Evolutionary conservation across 2,113 vertebrate species (phyloP), one percentile per base, ranked within the genome.

Genomic region (Muntiacus muntjak): DNA sequence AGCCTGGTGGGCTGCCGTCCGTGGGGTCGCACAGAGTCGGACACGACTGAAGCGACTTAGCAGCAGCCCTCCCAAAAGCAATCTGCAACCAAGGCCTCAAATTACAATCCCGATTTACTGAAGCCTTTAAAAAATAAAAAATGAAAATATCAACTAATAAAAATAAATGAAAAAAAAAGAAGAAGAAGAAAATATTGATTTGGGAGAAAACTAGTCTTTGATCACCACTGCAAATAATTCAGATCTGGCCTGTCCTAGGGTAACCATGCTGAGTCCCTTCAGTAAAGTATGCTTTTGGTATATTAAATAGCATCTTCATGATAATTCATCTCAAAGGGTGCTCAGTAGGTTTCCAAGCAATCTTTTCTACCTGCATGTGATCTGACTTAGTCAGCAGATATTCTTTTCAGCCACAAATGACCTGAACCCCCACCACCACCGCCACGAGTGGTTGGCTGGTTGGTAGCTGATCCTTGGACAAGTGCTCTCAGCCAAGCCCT

Each of bases 311-410:
- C 30, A 10, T 45, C 79, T 93, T 95, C 11, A 1, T 79, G 47
- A 84, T 78, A 50, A 58, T 84, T 95, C 76, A 76, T 89, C 62
- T 96, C 91, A 89, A 82, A 97, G 30, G 6, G 11, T 55, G n/a
- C 14, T 82, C 62, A 1, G 33, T 19, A 57, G 43, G 8, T 26
- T 91, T 52, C 57, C n/a, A 23, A 36, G 50, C 67, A 58, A 23
- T 19, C 8, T 17, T 84, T 84, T 76, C 60, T 74, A 23, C 13
- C 19, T 64, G 43, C 15, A 2, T 50, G 16, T 87, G 23, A 58
- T 17, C 47, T 62, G 36, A 91, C 57, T 87, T 64, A 71, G 26
- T 47, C 36, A 78, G 30, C 4, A 54, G 33, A 62, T 89, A 74
- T 0, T 23, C n/a, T 16, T 78, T 57, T 33, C 45, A 71, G 52